Evolutionary conservation across 2,888 invertebrate species (phyloP).

Genomic region (Alcis repandata): DNA sequence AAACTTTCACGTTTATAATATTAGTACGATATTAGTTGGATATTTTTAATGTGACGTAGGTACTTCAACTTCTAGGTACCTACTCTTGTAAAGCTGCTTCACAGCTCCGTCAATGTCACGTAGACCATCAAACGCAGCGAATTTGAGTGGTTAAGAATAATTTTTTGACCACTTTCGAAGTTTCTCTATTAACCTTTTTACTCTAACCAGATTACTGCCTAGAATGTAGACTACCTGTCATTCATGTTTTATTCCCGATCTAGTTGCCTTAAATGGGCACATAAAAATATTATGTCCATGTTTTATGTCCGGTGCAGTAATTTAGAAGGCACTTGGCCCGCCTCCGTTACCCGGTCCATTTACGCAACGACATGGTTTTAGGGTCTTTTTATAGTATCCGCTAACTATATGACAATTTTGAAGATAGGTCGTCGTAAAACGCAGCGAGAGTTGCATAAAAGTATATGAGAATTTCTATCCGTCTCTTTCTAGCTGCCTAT

Average conservation of each 20-base stretch:
- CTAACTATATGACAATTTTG: slow-evolving; percentile 46
- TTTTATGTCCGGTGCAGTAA: slow-evolving; percentile 56
- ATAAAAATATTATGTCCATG: slow-evolving; percentile 53
- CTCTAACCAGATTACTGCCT: not conserved
- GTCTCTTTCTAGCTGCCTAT: not conserved
- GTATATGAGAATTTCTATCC: not conserved
- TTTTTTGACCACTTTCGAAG: too few relatives aligned
- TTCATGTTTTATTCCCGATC: slow-evolving; percentile 18
- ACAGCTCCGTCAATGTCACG: too few relatives aligned
- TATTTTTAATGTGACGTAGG: too few relatives aligned
- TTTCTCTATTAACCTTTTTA: too few relatives aligned
- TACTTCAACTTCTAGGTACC: too few relatives aligned
- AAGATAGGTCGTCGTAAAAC: slow-evolving; percentile 37
- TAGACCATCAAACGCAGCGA: too few relatives aligned
- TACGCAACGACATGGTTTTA: slow-evolving; percentile 48
- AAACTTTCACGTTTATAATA: too few relatives aligned
- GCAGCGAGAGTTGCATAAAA: slow-evolving; percentile 5
- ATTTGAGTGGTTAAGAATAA: too few relatives aligned
- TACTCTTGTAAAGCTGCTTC: too few relatives aligned
- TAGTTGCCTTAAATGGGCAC: slow-evolving; percentile 34
- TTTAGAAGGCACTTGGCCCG: slow-evolving; percentile 53
- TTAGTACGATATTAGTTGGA: too few relatives aligned
- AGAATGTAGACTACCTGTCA: slow-evolving; percentile 17
- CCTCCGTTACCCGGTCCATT: slow-evolving; percentile 52
- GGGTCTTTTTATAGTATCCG: slow-evolving; percentile 51